Percentiles rank a stretch among this genome's conserved stretches.
Conservation (phyloP, 1,140 invertebrate genomes). For the Camponotus vicinus region DNA sequence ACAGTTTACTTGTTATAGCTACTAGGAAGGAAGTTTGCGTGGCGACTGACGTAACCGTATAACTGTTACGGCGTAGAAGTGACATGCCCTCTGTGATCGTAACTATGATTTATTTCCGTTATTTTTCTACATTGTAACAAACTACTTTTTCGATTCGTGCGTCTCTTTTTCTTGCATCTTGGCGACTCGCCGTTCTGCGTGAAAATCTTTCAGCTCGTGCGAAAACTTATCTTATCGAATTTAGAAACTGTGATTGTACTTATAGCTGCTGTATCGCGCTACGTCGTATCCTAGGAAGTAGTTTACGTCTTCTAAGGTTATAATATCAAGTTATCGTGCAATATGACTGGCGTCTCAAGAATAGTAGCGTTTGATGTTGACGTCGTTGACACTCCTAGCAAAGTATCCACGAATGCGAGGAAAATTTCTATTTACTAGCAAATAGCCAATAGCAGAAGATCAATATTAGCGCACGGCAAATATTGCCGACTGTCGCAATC, state of each 20-base stretch:
- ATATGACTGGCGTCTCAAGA: background rate
- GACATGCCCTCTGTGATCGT: conserved; percentile 26
- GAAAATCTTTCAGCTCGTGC: conserved; percentile 7
- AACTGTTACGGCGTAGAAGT: conserved; percentile 30
- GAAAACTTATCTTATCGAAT: conserved; percentile 21
- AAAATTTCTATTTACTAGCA: conserved; percentile 74
- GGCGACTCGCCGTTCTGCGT: background rate
- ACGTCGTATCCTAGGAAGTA: background rate
- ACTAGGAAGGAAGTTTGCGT: conserved; percentile 4
- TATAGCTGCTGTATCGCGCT: background rate
- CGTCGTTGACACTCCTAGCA: conserved; percentile 40
- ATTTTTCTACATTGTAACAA: conserved; percentile 23
- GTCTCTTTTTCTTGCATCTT: background rate
- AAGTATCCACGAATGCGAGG: conserved; percentile 58
- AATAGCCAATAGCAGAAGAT: conserved; percentile 71
- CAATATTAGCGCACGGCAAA: conserved; percentile 72
- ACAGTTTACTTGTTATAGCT: conserved; percentile 14
- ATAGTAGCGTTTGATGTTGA: conserved; percentile 5
- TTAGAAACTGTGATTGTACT: conserved; percentile 28
- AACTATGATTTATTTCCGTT: conserved; percentile 53
- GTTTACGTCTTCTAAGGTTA: background rate
- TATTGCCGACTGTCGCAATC: conserved; percentile 58
- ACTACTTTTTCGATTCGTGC: background rate
- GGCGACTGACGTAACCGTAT: conserved; percentile 38
- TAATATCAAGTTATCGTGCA: background rate